Evolutionary conservation across 2,888 invertebrate species (phyloP).

Genomic region (Xylota sylvarum): DNA sequence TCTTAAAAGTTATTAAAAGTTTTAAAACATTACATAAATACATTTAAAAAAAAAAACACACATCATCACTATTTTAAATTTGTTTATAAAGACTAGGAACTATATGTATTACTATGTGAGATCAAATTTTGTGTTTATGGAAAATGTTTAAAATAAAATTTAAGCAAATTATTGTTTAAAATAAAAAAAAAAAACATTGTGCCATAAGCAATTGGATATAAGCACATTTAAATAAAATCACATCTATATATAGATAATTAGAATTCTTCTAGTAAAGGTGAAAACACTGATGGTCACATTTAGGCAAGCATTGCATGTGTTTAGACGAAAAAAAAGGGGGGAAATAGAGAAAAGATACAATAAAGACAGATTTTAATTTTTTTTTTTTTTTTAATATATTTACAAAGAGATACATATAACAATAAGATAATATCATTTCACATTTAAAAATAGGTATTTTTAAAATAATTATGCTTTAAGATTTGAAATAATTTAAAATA

Average conservation of each 20-base stretch:
- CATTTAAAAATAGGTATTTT: slow-evolving; percentile 44
- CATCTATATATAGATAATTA: slow-evolving; percentile 3
- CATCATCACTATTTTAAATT: neutral
- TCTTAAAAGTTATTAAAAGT: neutral
- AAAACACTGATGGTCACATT: slow-evolving; percentile 56
- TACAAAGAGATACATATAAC: slow-evolving; percentile 71
- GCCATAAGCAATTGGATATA: neutral
- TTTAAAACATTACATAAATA: slow-evolving; percentile 5
- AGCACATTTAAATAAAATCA: neutral
- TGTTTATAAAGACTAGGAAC: neutral
- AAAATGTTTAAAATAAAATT: neutral
- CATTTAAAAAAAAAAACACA: neutral
- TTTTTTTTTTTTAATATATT: slow-evolving; percentile 34
- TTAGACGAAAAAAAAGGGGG: slow-evolving; percentile 25
- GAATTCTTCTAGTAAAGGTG: slow-evolving; percentile 56
- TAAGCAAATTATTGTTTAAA: slow-evolving; percentile 20
- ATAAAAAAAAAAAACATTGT: neutral
- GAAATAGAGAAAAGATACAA: slow-evolving; percentile 62
- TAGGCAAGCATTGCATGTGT: slow-evolving; percentile 57
- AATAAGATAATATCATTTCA: slow-evolving; percentile 43
- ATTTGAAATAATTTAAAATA: slow-evolving; percentile 81
- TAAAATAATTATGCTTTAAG: slow-evolving; percentile 22
- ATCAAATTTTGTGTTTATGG: neutral
- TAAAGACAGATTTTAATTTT: slow-evolving; percentile 46
- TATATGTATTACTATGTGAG: neutral